Evolutionary conservation across 2,113 vertebrate species (phyloP).

Genomic region (Oenanthe oenanthe): DNA sequence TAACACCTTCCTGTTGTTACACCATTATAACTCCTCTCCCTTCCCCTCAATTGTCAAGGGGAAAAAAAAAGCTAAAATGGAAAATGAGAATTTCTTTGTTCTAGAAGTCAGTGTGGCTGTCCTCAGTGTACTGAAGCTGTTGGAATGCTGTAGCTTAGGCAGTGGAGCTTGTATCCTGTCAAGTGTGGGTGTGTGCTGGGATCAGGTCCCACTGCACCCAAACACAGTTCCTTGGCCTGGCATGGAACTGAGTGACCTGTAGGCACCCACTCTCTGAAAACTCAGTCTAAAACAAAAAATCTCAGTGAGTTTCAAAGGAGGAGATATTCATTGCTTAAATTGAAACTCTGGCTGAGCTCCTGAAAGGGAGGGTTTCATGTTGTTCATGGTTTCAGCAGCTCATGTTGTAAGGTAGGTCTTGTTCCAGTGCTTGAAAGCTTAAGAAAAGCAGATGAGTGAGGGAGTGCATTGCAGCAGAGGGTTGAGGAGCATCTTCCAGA

Average conservation of each 20-base stretch:
- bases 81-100: background rate
- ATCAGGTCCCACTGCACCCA: background rate
- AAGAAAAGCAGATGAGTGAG: too few relatives aligned
- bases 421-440: too few relatives aligned
- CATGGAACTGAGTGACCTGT: background rate
- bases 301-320: background rate
- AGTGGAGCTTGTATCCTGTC: background rate
- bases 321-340: background rate
- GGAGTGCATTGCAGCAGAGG: background rate
- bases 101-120: background rate
- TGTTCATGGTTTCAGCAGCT: too few relatives aligned
- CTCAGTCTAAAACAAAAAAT: background rate
- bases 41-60: background rate
- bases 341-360: background rate
- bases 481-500: background rate
- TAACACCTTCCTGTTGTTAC: background rate
- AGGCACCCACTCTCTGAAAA: background rate
- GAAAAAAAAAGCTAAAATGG: background rate
- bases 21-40: background rate
- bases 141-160: background rate
- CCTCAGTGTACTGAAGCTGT: background rate
- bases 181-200: accelerated
- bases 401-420: too few relatives aligned
- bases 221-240: background rate
- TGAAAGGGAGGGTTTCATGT: background rate